A percentile compares a stretch with the other conserved stretches of the same genome.
These are phyloP conservation scores for Timema cristinae DNA, from an alignment of 2,888 invertebrate genomes.

Conservation along the genomic window DNA sequence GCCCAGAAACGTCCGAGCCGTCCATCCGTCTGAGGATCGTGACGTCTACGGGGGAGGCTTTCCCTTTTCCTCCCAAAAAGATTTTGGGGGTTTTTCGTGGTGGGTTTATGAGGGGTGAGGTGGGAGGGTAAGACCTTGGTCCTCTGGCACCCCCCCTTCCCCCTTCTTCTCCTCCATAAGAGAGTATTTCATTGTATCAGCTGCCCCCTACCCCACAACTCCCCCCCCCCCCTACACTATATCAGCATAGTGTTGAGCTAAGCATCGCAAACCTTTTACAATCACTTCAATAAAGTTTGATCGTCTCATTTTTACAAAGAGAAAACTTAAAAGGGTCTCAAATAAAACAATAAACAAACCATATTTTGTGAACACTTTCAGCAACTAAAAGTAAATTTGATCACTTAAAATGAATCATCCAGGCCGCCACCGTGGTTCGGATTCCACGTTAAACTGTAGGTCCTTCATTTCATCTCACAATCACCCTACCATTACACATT, in stretches of 20 bases:
- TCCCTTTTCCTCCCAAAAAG: conserved; percentile 11
- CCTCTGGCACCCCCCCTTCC: conserved; percentile 26
- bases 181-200: conserved; percentile 38
- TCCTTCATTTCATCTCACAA: too few species aligned
- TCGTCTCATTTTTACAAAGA: not conserved
- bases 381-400: too few species aligned
- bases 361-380: not conserved
- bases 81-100: not conserved
- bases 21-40: too few species aligned
- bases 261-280: too few species aligned
- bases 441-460: too few species aligned
- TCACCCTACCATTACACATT: too few species aligned
- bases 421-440: too few species aligned
- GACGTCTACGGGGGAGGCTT: not conserved
- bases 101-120: not conserved
- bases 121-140: conserved; percentile 4
- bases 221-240: not conserved
- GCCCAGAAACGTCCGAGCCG: too few species aligned
- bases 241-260: too few species aligned
- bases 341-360: not conserved
- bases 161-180: conserved; percentile 23
- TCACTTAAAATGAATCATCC: too few species aligned
- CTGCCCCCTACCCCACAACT: conserved; percentile 36
- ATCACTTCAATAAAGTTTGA: too few species aligned
- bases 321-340: not conserved